These are phyloP conservation scores for Macrobrachium nipponense DNA, from an alignment of 1,140 invertebrate species.

Conservation along the genomic window DNA sequence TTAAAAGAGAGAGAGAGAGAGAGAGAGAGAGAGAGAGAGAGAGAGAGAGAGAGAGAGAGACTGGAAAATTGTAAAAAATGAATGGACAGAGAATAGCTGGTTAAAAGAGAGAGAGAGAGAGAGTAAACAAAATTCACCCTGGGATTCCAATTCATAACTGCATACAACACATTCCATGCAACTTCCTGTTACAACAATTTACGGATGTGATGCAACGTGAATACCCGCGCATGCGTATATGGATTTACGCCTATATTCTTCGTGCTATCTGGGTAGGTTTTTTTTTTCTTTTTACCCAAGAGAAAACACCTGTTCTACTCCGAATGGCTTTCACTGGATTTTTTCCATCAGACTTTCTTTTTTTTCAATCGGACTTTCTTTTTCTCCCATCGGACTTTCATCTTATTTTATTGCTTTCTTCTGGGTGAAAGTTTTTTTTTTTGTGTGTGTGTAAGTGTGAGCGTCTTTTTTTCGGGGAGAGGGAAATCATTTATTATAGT, in stretches of 20 bases:
- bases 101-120: not conserved
- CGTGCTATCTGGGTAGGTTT: too few species aligned
- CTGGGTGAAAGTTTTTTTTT: too few species aligned
- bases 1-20: too few species aligned
- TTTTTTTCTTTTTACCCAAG: too few species aligned
- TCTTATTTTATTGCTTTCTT: too few species aligned
- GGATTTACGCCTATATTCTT: too few species aligned
- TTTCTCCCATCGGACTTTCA: not conserved
- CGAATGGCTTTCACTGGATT: not conserved
- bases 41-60: not conserved
- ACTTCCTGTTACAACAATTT: not conserved
- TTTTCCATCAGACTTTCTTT: slow-evolving; percentile 6
- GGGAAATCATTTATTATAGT: too few species aligned
- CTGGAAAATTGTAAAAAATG: not conserved
- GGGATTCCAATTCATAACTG: not conserved
- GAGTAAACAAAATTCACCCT: not conserved
- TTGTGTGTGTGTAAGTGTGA: too few species aligned
- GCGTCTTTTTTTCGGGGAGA: too few species aligned
- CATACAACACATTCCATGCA: not conserved
- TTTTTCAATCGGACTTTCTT: not conserved
- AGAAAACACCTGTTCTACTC: not conserved
- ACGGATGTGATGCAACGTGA: too few species aligned
- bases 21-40: too few species aligned
- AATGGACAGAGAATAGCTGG: not conserved
- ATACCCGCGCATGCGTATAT: too few species aligned